These are phyloP conservation scores for Muschampia plurimacula DNA, from an alignment of 2,888 invertebrate genomes.

Conservation along the genomic window DNA sequence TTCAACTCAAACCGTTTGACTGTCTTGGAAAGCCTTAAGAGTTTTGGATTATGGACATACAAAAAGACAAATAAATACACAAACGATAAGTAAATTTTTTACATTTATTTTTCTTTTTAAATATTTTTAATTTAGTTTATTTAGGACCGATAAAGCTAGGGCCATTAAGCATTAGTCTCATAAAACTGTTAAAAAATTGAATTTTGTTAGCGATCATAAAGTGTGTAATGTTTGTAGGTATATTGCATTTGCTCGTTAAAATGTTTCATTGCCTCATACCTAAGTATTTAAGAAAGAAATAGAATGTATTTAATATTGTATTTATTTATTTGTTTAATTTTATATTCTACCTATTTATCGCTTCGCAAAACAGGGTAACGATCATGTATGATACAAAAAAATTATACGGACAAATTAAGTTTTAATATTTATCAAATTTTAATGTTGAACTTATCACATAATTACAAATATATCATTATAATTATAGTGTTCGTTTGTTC, in stretches of 20 bases:
- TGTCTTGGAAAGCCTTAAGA: too few relatives aligned
- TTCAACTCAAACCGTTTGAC: too few relatives aligned
- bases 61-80: too few relatives aligned
- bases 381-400: conserved; percentile 41
- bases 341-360: conserved; percentile 40
- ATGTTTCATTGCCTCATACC: not conserved
- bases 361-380: conserved; percentile 52
- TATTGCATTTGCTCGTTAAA: conserved; percentile 17
- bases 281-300: not conserved
- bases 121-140: too few relatives aligned
- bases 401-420: conserved; percentile 33
- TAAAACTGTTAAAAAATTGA: too few relatives aligned
- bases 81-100: too few relatives aligned
- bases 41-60: too few relatives aligned
- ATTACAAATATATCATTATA: conserved; percentile 20
- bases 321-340: conserved; percentile 21
- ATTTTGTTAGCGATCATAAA: too few relatives aligned
- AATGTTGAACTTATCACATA: conserved; percentile 30
- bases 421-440: conserved; percentile 27
- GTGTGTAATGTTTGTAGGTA: not conserved
- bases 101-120: too few relatives aligned
- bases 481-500: conserved; percentile 76
- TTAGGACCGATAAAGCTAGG: too few relatives aligned
- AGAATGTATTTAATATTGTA: conserved; percentile 28
- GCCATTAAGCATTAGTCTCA: too few relatives aligned